Base-by-base conservation (phyloP, 2,888 invertebrate species). In the Calephelis perditalis region DNA sequence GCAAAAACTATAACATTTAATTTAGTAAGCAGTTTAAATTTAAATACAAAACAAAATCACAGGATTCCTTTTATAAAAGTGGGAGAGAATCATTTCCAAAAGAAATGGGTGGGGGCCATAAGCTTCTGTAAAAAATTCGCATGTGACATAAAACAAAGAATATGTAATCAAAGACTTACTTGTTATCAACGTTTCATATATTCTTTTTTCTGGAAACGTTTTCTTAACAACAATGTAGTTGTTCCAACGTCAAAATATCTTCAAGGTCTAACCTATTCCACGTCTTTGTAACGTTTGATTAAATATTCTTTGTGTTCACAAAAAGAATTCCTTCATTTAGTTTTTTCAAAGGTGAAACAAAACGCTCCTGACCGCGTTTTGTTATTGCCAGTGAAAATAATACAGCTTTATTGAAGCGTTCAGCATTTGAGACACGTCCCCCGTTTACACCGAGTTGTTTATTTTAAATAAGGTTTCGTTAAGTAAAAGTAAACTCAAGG, bases 381-480 rank as follows among this genome's bases (percentile, higher is more conserved):
- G 61, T 79, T 82, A 81, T 78, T 78, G 74, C 77, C 75, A 75
- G 76, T 70, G 74, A 77, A 82, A 84, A 85, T 83, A 84, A 82
- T 79, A 80, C 75, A 67, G 72, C 70, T 72, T 72, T 78, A 81
- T 78, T 74, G 77, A 75, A 69, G 67, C 73, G 73, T 78, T 83
- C 74, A 70, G 78, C 75, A 88, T 84, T 85, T 81, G 71, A 71
- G 78, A 79, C 87, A 89, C 88, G 86, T 86, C 73, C 68, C 66
- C 73, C 84, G 82, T 85, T 86, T 83, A 85, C 85, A 81, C 83
- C 79, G 75, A 73, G 75, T 77, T 87, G 87, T 87, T 88, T 87
- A 84, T 85, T 87, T 87, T 87, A 86, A 88, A 87, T 87, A 86
- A 86, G 84, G 83, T 84, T 82, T 77, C 74, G 79, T 78, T 86